Base-by-base conservation (phyloP, 2,797 vertebrate genomes). In the Neoniphon sammara region DNA sequence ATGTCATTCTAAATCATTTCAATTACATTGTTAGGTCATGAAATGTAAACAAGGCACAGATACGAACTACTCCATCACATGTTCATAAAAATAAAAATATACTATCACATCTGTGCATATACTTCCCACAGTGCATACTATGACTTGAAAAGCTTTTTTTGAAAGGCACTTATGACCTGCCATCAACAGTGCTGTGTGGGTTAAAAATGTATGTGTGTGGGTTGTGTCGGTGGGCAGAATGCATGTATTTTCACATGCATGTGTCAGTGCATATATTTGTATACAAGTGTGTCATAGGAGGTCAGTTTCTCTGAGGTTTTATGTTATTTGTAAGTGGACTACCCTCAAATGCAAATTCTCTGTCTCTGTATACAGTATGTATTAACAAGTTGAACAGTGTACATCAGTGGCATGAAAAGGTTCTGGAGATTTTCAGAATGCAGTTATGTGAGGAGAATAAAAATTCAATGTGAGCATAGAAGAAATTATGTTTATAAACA, bases 11-110 rank as follows among this genome's bases (percentile, higher is more conserved):
- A 60, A 71, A 87, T 90, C 70, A 77, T 72, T 83, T 77, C 82
- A 86, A 86, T 85, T 82, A 78, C 85, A 42, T 74, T 63, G 64
- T 46, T 50, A 81, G 85, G 89, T 88, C 80, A 83, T 44, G 25
- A 70, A 73, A 80, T 79, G 73, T 55, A 72, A 84, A 85, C 56
- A 76, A 72, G 63, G 50, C 47, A 5, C 0, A 0, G 8, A 46
- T 70, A 63, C 39, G 53, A n/a, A 15, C 65, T 18, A 2, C 57
- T 65, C 50, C 53, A 30, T 57, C 66, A 70, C 56, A 15, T 69
- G 63, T 70, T 78, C 64, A 72, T 65, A 15, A 50, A 39, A 78
- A 77, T 46, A 34, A 53, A 34, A 27, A 27, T 27, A 4, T 27
- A 54, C 20, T 27, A 63, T 81, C 49, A 79, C 62, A 10, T 30